Percentiles rank a stretch among this genome's conserved stretches.
phyloP scores from a whole-genome alignment of 2,797 vertebrate genomes.

The Hoplostethus mediterraneus region DNA sequence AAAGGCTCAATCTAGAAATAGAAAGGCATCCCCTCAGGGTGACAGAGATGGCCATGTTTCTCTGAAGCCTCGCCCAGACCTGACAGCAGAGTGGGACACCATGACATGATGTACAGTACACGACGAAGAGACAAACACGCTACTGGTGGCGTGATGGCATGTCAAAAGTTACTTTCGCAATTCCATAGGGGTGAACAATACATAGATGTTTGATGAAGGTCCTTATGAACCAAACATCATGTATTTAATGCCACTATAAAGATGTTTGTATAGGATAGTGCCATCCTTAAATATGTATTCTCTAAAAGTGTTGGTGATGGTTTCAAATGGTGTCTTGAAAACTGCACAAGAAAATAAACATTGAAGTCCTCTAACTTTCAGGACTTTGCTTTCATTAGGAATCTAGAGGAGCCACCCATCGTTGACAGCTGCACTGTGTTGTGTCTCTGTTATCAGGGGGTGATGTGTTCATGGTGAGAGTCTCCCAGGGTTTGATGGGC shows the following conservation, averaged over 20 bases:
- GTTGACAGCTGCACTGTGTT: background rate
- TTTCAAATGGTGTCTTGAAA: slow-evolving; percentile 22
- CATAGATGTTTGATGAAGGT: slow-evolving; percentile 37
- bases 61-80: slow-evolving; percentile 4
- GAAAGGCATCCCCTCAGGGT: slow-evolving; percentile 11
- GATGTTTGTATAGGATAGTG: slow-evolving; percentile 18
- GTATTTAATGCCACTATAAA: slow-evolving; percentile 31
- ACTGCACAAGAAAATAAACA: background rate
- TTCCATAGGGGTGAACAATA: slow-evolving; percentile 14
- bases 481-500: background rate
- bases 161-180: slow-evolving; percentile 21
- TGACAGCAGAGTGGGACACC: slow-evolving; percentile 26
- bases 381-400: too few species aligned
- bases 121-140: slow-evolving; percentile 17
- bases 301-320: slow-evolving; percentile 13
- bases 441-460: slow-evolving; percentile 5
- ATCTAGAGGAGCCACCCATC: background rate
- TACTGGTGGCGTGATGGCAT: slow-evolving; percentile 19
- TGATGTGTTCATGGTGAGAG: background rate
- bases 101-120: slow-evolving; percentile 6
- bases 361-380: background rate
- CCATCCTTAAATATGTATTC: slow-evolving; percentile 33
- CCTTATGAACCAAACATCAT: slow-evolving; percentile 27
- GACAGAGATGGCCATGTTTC: slow-evolving; percentile 25
- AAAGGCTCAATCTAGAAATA: slow-evolving; percentile 38